Evolutionary conservation across 2,888 invertebrate species (phyloP), one percentile per base, ranked within the genome.

Genomic region (Dastarcus helophoroides): DNA sequence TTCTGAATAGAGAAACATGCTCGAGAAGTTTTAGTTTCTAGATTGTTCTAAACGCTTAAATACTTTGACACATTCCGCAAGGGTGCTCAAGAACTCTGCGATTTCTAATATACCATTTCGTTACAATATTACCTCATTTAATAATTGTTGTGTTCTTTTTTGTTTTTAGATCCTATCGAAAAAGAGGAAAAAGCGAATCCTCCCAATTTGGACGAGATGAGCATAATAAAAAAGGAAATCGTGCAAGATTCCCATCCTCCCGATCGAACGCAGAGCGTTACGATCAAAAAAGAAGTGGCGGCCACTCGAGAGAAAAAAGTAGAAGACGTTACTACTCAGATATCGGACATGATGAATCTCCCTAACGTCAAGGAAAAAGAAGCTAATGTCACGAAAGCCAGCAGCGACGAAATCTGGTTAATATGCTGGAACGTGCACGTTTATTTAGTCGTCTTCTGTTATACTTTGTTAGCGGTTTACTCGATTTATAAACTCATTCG

Each of bases 381-480:
- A 14, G 39, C 43, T 2, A 53, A 60, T 36, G 55, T 61, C 3
- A 60, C 59, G 2, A 48, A 56, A 36, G 58, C 59, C 4, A 55
- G 53, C 21, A 50, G 57, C 1, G 59, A 62, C 24, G 57, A 62
- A 33, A 79, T 80, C 0, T 84, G 85, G 79, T 73, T 80, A 0
- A 78, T 85, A 41, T 88, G 86, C 2, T 91, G 90, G 91, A 84
- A 89, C 50, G 73, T 90, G 5, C 91, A 93, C 55, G 80, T 91
- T 3, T 93, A 91, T 62, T 62, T 85, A 22, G 81, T 84, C 0
- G 90, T 89, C 1, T 76, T 81, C 9, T 71, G 86, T 50, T 93
- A 90, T 55, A 79, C 84, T 0, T 65, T 89, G 7, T 63, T 93
- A 46, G 85, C 88, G 0, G 70, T 86, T 1, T 86, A 82, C 54